phyloP scores from a whole-genome alignment of 2,113 vertebrate genomes.

The Cygnus atratus region DNA sequence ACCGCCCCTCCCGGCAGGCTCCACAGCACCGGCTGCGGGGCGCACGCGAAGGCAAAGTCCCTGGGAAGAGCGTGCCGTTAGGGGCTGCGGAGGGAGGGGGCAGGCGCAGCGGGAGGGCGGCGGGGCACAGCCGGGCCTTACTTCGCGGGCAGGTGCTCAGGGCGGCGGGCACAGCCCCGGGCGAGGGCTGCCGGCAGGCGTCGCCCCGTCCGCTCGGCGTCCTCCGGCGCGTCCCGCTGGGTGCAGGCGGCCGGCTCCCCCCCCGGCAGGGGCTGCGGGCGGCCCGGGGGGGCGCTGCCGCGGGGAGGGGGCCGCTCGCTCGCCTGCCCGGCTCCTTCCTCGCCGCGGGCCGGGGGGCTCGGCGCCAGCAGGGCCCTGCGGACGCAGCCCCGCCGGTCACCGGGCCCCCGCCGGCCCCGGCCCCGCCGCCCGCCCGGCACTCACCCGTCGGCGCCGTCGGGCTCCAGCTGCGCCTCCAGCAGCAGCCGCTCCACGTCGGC shows the following conservation, averaged over 20 bases:
- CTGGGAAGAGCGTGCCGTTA: constrained; percentile 10
- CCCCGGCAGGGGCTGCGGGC: neutral
- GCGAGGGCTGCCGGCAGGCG: neutral
- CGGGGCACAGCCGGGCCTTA: neutral
- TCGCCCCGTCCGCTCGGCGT: neutral
- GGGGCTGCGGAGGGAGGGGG: neutral
- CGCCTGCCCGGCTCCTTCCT: rapidly evolving
- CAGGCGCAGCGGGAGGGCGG: too few relatives aligned
- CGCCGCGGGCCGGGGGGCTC: neutral
- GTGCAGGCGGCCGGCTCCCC: neutral
- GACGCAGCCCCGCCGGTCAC: neutral
- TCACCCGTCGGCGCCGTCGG: neutral
- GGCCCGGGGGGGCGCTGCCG: neutral
- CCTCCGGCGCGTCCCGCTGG: neutral
- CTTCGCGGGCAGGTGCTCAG: neutral
- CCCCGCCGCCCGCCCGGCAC: neutral
- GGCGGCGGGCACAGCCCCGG: neutral
- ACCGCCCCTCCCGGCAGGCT: constrained; percentile 36
- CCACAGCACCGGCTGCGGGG: constrained; percentile 40
- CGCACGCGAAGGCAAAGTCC: constrained; percentile 54
- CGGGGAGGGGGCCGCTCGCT: neutral
- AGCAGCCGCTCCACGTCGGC: constrained; percentile 43
- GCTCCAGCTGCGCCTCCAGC: constrained; percentile 61
- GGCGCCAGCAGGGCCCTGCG: neutral
- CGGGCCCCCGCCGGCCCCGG: too few relatives aligned